Percentiles rank a stretch among this genome's conserved stretches.
Evolutionary conservation across 2,113 vertebrate genomes (phyloP).

Genomic region (Lucifuga dentata): DNA sequence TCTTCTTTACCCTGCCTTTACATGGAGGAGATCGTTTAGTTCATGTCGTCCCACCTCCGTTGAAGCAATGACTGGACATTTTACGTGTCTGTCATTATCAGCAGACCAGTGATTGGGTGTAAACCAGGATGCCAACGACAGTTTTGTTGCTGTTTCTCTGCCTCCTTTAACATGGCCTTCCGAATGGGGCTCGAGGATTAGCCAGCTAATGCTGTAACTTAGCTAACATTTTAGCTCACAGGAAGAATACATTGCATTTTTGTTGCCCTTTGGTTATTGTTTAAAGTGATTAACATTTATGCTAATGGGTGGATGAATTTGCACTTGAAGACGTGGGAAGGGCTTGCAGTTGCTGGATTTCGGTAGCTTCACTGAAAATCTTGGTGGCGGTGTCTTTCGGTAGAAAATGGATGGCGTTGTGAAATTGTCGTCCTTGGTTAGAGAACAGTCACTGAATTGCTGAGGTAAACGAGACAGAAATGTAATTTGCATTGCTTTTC

Average conservation of each 20-base stretch:
- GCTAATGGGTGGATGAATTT: not conserved
- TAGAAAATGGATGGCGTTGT: conserved; percentile 69
- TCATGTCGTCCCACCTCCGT: conserved; percentile 67
- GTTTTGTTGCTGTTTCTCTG: conserved; percentile 71
- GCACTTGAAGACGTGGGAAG: not conserved
- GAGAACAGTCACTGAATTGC: conserved; percentile 10
- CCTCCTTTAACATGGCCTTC: conserved; percentile 79
- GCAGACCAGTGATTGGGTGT: conserved; percentile 73
- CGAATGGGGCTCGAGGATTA: conserved; percentile 33
- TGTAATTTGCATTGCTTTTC: not conserved
- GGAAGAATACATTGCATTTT: not conserved
- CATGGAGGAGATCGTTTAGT: conserved; percentile 74
- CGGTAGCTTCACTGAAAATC: conserved; percentile 15
- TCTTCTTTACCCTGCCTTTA: conserved; percentile 75
- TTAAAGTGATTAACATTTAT: not conserved
- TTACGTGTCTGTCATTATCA: conserved; percentile 54
- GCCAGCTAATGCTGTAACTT: conserved; percentile 48
- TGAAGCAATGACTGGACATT: conserved; percentile 59
- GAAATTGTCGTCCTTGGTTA: conserved; percentile 32
- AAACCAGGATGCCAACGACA: conserved; percentile 72
- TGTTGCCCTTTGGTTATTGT: not conserved
- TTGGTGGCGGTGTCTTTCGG: conserved; percentile 39
- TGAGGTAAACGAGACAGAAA: not conserved
- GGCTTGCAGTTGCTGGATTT: conserved; percentile 25
- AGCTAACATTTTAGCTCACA: conserved; percentile 33